Base-by-base conservation (phyloP, 2,113 vertebrate genomes). In the Phylloscopus trochilus region DNA sequence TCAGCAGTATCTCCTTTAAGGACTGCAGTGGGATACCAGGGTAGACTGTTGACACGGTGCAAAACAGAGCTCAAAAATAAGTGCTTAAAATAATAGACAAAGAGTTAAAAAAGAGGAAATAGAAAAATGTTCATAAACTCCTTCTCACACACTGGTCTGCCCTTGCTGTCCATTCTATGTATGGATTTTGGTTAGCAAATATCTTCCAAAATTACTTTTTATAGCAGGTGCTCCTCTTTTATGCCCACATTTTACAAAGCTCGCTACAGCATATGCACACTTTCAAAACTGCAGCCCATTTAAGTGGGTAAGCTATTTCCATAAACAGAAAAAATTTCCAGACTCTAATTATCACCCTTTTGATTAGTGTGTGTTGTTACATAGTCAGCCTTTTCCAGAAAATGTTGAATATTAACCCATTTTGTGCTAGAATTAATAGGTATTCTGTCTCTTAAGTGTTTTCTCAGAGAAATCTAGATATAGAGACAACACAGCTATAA, bases 241-340 rank as follows among this genome's bases (percentile, higher is more conserved):
- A 26, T 33, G 7, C 27, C 5, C 8, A 19, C 2, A 3, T 35
- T 16, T 10, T 31, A 41, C 30, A 52, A 49, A 43, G 0, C 2
- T 79, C 46, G 3, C 5, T 37, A 43, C 28, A 14, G 11, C 3
- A 11, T 24, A 12, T 3, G 30, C 10, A 30, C 12, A 18, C 41
- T 56, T 89, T 49, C 26, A 56, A 19, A 67, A 14, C 0, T 64
- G 11, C 6, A 66, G 12, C 28, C 11, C 6, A 37, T 77, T 80
- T 83, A 79, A 70, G 16, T 22, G 15, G 9, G 30, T 23, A 67
- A 52, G 13, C 47, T 75, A n/a, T 68, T 86, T 75, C 15, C 19
- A 76, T 27, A 55, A 66, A 62, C 6, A 59, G 4, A 23, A 59
- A 59, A 17, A 17, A 41, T 78, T 39, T 49, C 22, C 44, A 59